A percentile compares a stretch with the other conserved stretches of the same genome.
Evolutionary conservation across 2,113 vertebrate species (phyloP).

Genomic region (Cephalophus harveyi): DNA sequence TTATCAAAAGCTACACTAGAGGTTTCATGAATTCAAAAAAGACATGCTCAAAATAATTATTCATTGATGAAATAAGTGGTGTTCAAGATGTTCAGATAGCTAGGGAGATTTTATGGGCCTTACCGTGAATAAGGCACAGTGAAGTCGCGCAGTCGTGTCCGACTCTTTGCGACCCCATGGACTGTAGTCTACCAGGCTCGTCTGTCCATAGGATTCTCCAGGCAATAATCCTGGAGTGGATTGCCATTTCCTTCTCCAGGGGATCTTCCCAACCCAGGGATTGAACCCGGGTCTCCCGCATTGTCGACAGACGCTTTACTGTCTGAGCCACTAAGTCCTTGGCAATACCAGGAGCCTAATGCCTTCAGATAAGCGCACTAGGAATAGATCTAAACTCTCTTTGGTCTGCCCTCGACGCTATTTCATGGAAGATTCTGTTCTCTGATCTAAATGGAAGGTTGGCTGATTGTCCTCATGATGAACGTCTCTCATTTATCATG

Average conservation of each 20-base stretch:
- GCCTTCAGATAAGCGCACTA: background rate
- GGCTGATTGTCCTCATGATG: background rate
- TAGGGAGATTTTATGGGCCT: background rate
- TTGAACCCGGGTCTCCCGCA: accelerated
- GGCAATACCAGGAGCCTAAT: background rate
- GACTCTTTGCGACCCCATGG: too few relatives aligned
- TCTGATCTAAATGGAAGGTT: background rate
- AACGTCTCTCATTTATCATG: background rate
- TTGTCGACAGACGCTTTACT: too few relatives aligned
- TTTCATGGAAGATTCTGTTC: slow-evolving; percentile 7
- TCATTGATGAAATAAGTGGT: background rate
- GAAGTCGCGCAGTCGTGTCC: too few relatives aligned
- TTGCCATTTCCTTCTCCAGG: too few relatives aligned
- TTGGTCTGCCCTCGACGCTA: background rate
- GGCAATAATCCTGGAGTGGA: too few relatives aligned
- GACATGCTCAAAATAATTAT: background rate
- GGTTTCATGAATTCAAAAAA: background rate
- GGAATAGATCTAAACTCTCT: background rate
- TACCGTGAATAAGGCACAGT: background rate
- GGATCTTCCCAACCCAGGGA: too few relatives aligned
- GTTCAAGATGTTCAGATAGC: background rate
- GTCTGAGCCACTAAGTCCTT: background rate
- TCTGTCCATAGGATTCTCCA: too few relatives aligned
- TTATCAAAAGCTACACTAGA: background rate
- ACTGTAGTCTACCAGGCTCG: too few relatives aligned